Evolutionary conservation across 2,888 invertebrate species (phyloP), one percentile per base, ranked within the genome.

Genomic region (Epirrita christyi): DNA sequence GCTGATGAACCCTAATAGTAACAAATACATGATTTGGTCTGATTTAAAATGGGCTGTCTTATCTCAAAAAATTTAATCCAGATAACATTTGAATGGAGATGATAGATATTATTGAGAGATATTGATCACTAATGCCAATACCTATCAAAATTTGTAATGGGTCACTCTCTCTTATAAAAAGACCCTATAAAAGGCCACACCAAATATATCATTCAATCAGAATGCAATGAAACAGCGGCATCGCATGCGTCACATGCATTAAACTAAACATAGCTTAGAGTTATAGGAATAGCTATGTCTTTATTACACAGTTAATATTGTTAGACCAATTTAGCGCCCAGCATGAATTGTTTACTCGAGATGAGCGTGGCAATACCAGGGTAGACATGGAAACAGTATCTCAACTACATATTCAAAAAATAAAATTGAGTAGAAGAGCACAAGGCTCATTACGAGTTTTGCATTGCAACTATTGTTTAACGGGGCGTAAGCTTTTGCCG

Each of bases 321-420:
- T 53, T 41, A 52, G 34, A 21, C 47, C 51, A 59, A 55, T 59
- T 59, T 55, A 47, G 51, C 28, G 6, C 55, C 21, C 55, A 48
- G 59, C 59, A 29, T 51, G 55, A 43, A 40, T 48, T 55, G 53
- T 53, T 53, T 47, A 32, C 47, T 42, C 6, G 37, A 42, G 51
- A 55, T 55, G 49, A 50, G 42, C 32, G 43, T 28, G 44, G 10
- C 14, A 9, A n/a, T 7, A 27, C 21, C 43, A 38, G 2, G 15
- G 44, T n/a, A 36, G 6, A 44, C 7, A 46, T n/a, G 6, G 14
- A 6, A 36, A 3, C 42, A 42, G 34, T 42, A 36, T 6, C 11
- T 36, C 50, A 7, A 37, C 15, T 50, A 41, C 45, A 14, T 2
- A 4, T n/a, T n/a, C n/a, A n/a, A n/a, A n/a, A n/a, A n/a, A n/a